Conservation (phyloP, 2,888 invertebrate genomes). For the Diadegma fenestrale region DNA sequence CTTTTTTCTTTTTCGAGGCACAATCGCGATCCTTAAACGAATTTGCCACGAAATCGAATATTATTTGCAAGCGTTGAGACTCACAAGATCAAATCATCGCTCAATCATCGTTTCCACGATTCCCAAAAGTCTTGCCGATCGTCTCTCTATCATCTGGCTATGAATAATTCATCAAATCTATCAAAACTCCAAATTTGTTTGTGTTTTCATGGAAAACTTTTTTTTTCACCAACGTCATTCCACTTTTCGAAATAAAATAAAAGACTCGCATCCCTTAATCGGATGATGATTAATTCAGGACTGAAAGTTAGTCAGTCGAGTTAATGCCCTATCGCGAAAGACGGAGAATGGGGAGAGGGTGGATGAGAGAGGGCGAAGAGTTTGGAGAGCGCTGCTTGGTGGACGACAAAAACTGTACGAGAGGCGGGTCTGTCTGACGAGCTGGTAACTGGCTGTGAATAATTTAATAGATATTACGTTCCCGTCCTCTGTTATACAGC, state of each 20-base stretch:
- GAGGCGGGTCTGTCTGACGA: slow-evolving; percentile 78
- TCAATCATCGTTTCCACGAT: slow-evolving; percentile 52
- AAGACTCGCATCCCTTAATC: neutral
- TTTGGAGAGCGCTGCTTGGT: slow-evolving; percentile 59
- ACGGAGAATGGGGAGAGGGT: slow-evolving; percentile 5
- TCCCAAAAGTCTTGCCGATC: slow-evolving; percentile 12
- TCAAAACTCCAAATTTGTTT: neutral
- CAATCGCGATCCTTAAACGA: slow-evolving; percentile 39
- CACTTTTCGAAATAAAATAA: neutral
- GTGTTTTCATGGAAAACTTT: neutral
- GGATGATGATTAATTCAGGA: slow-evolving; percentile 21
- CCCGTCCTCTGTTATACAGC: slow-evolving; percentile 65
- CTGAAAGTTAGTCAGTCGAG: slow-evolving; percentile 33
- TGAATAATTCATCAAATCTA: neutral
- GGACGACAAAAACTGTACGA: slow-evolving; percentile 73
- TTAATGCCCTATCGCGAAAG: slow-evolving; percentile 26
- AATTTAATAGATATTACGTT: slow-evolving; percentile 79
- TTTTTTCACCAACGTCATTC: neutral
- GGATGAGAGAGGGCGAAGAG: slow-evolving; percentile 23
- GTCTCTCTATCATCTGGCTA: neutral
- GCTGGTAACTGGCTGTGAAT: slow-evolving; percentile 81
- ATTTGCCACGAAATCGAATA: slow-evolving; percentile 44
- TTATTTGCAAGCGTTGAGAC: slow-evolving; percentile 53
- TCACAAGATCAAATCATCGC: neutral
- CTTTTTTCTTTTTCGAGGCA: slow-evolving; percentile 22